Evolutionary conservation across 2,797 vertebrate genomes (phyloP), one percentile per base, ranked within the genome.

Genomic region (Onychomys arenicola): DNA sequence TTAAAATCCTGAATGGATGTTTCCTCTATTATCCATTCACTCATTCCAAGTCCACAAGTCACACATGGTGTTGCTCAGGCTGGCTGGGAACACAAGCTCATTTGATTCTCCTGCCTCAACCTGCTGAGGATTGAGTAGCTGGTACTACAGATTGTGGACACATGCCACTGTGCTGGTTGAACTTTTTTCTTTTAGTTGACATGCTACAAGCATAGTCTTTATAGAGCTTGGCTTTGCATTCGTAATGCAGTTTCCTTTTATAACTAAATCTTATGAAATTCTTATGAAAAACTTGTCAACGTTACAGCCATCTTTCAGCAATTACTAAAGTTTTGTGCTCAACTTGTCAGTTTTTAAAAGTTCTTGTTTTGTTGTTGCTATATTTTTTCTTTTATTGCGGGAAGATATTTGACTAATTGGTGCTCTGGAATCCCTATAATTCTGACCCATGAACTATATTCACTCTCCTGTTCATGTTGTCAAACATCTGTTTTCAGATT

Each of bases 401-500:
- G 32, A 19, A 2, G 11, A 12, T 52, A 0, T 52, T 93, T 92
- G 89, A 90, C 6, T 17, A 52, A 17, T 37, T 73, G 87, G 3
- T 95, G 63, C 14, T 11, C 7, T 73, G 81, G 59, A 76, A 27
- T 85, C 88, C 19, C 10, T 84, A 32, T 52, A 92, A 92, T 81
- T 85, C 17, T 21, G 4, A 78, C 3, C 2, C 81, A 25, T 52
- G 87, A 32, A 46, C 43, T 95, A 9, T 13, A 83, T 69, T 90
- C 46, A 46, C 9, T 75, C 23, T 89, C 13, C 16, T 73, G 6
- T 86, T 55, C 4, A 4, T 90, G 69, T 87, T 49, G 6, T 95
- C 65, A 92, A 95, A 49, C 82, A 92, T 85, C 43, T 77, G 16
- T 90, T 93, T 88, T 88, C 43, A 71, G 17, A 37, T 90, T 89